A percentile compares a stretch with the other conserved stretches of the same genome.
phyloP scores from a whole-genome alignment of 2,113 vertebrate species.

The Megaptera novaeangliae region DNA sequence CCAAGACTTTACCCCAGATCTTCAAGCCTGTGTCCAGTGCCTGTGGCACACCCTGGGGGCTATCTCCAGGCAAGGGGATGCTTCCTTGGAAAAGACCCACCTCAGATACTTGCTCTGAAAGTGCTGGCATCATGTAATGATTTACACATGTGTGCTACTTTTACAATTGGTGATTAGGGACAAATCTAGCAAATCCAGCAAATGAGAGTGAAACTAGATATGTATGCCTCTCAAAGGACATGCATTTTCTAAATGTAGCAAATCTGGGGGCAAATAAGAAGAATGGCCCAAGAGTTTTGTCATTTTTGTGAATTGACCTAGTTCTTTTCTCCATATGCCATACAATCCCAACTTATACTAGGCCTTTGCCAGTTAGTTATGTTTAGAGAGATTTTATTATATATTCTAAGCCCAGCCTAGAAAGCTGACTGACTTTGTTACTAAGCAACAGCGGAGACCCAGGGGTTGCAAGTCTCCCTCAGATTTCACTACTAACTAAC shows the following conservation, averaged over 20 bases:
- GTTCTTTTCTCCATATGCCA: slow-evolving; percentile 25
- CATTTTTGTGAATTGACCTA: slow-evolving; percentile 47
- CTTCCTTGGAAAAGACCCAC: neutral
- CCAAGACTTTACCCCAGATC: neutral
- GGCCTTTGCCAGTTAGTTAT: slow-evolving; percentile 16
- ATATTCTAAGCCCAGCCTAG: neutral
- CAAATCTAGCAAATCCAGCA: neutral
- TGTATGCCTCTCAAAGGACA: neutral
- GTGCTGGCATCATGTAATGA: neutral
- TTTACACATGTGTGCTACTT: neutral
- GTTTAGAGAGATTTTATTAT: slow-evolving; percentile 21
- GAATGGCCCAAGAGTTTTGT: neutral
- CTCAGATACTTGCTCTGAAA: neutral
- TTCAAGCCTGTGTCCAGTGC: neutral
- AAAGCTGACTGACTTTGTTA: slow-evolving; percentile 32
- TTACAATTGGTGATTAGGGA: neutral
- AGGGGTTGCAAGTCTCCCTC: neutral
- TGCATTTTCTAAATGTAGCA: slow-evolving; percentile 31
- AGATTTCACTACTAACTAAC: neutral
- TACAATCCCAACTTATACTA: slow-evolving; percentile 21
- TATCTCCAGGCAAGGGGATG: neutral
- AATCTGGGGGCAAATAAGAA: neutral
- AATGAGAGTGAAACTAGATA: neutral
- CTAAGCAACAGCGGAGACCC: slow-evolving; percentile 44
- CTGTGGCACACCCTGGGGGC: neutral